These are phyloP conservation scores for Isoperla grammatica DNA, from an alignment of 2,888 invertebrate species.

Conservation along the genomic window DNA sequence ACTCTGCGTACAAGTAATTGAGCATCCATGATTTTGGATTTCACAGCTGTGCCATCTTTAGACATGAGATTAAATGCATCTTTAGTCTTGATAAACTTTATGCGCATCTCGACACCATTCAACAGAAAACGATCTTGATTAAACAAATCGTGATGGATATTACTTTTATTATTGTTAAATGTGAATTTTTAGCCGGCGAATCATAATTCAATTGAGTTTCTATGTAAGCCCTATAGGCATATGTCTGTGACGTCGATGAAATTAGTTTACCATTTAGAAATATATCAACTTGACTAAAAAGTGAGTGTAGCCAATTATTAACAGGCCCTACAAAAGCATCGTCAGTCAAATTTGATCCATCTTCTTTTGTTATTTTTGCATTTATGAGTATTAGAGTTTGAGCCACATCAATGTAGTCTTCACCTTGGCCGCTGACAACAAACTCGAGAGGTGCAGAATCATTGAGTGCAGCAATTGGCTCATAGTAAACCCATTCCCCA, in stretches of 20 bases:
- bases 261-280: constrained; percentile 35
- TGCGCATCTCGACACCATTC: constrained; percentile 17
- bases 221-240: constrained; percentile 34
- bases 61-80: constrained; percentile 6
- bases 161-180: background rate
- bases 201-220: constrained; percentile 27
- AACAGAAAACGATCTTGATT: constrained; percentile 11
- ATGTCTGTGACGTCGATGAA: constrained; percentile 25
- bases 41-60: background rate
- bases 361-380: background rate
- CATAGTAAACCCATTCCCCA: background rate
- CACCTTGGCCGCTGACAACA: background rate
- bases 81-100: constrained; percentile 10
- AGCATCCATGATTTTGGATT: constrained; percentile 30
- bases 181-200: background rate
- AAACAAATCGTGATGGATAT: constrained; percentile 3
- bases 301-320: background rate
- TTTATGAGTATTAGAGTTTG: background rate
- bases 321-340: background rate
- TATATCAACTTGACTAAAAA: background rate
- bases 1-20: constrained; percentile 30
- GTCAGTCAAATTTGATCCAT: background rate
- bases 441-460: background rate
- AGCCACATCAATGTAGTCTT: background rate
- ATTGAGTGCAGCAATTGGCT: background rate